These are phyloP conservation scores for Orthosia gracilis DNA, from an alignment of 2,888 invertebrate species.

Conservation along the genomic window DNA sequence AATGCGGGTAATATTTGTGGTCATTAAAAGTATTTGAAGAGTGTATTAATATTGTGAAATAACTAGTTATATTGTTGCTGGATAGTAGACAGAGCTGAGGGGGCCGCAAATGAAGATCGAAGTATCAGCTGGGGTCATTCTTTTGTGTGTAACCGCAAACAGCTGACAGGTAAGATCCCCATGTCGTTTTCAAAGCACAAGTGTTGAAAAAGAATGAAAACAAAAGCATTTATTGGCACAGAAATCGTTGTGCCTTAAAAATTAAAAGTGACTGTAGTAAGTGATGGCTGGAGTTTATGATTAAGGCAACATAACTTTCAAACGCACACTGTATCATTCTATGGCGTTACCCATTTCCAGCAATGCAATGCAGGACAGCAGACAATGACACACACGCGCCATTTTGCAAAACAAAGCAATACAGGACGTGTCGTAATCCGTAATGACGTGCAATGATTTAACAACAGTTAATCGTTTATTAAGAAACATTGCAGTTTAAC, in stretches of 20 bases:
- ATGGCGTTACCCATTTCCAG: neutral
- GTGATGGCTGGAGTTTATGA: no score
- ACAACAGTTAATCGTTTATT: slow-evolving; percentile 53
- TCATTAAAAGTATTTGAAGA: slow-evolving; percentile 30
- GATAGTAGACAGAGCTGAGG: neutral
- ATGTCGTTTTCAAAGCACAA: no score
- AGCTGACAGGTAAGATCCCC: no score
- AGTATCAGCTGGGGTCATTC: neutral
- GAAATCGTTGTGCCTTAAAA: no score
- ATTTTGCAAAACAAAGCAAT: slow-evolving; percentile 43
- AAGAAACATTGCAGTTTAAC: slow-evolving; percentile 54
- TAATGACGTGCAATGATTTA: slow-evolving; percentile 48
- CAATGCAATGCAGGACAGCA: slow-evolving; percentile 2
- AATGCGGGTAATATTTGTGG: slow-evolving; percentile 44
- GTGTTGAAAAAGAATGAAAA: no score
- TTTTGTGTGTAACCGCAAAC: neutral
- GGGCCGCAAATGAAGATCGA: neutral
- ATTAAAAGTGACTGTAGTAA: no score
- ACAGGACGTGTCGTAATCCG: slow-evolving; percentile 33
- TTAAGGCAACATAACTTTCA: slow-evolving; percentile 1
- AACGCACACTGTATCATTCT: neutral
- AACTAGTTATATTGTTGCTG: neutral
- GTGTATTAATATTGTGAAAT: slow-evolving; percentile 19
- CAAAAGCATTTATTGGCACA: no score
- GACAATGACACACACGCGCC: slow-evolving; percentile 14